These are phyloP conservation scores for Hydraecia micacea DNA, from an alignment of 2,888 invertebrate genomes.

Conservation along the genomic window DNA sequence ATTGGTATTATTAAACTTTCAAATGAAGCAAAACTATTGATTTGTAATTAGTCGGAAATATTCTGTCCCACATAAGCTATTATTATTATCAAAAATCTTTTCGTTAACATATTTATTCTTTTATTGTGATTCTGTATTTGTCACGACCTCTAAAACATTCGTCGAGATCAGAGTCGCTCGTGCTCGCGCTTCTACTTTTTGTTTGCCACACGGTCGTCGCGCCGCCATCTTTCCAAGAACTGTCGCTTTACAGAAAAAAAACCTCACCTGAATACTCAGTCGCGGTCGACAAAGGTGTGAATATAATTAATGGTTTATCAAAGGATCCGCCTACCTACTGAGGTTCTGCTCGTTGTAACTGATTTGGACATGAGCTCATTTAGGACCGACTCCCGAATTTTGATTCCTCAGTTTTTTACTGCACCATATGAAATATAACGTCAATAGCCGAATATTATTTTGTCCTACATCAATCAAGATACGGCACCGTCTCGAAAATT, in stretches of 20 bases:
- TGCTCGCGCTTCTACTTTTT: conserved; percentile 82
- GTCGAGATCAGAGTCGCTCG: conserved; percentile 77
- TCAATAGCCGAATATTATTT: conserved; percentile 72
- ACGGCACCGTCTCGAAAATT: conserved; percentile 69
- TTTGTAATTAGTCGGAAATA: conserved; percentile 32
- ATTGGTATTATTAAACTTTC: conserved; percentile 19
- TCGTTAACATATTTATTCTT: conserved; percentile 54
- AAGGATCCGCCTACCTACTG: conserved; percentile 79
- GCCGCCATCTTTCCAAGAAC: conserved; percentile 84
- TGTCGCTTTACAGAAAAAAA: conserved; percentile 79
- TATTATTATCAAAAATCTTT: conserved; percentile 52
- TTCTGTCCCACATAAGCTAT: conserved; percentile 41
- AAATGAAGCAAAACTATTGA: conserved; percentile 31
- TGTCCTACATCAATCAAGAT: conserved; percentile 74
- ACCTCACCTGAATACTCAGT: conserved; percentile 70
- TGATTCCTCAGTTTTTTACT: conserved; percentile 60
- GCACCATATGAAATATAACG: conserved; percentile 44
- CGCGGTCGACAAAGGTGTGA: conserved; percentile 86
- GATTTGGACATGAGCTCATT: conserved; percentile 77
- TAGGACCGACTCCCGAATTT: conserved; percentile 64
- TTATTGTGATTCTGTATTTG: conserved; percentile 71
- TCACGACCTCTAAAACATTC: conserved; percentile 77
- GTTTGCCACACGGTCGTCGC: conserved; percentile 68
- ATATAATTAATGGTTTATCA: conserved; percentile 89
- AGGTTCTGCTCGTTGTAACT: conserved; percentile 69